Percentiles rank a stretch among this genome's conserved stretches.
Evolutionary conservation across 1,140 invertebrate species (phyloP).

Genomic region (Odontomachus brunneus): DNA sequence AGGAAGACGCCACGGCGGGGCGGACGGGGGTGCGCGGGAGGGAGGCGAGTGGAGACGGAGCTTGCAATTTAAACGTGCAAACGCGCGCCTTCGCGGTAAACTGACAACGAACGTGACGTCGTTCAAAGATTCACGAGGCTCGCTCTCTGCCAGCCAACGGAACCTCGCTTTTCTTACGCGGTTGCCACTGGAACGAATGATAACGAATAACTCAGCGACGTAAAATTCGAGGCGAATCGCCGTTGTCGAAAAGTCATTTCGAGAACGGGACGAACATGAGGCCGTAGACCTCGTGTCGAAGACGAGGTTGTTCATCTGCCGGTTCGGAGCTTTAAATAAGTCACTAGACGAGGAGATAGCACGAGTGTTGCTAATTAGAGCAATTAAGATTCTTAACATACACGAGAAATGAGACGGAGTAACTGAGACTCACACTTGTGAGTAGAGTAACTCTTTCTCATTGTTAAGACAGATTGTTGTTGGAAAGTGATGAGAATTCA

Average conservation of each 20-base stretch:
- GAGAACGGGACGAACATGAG: neutral
- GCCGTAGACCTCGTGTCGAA: conserved; percentile 55
- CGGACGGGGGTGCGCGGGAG: neutral
- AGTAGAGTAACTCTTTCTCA: too few relatives aligned
- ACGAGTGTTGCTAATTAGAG: neutral
- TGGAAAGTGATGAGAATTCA: too few relatives aligned
- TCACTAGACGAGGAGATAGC: neutral
- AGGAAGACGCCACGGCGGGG: conserved; percentile 4
- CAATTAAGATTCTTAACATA: neutral
- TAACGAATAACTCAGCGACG: conserved; percentile 42
- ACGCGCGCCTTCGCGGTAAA: conserved; percentile 68
- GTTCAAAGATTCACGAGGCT: conserved; percentile 74
- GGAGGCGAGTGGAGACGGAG: conserved; percentile 24
- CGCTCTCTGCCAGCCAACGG: conserved; percentile 24
- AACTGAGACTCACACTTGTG: too few relatives aligned
- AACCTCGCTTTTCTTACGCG: conserved; percentile 14
- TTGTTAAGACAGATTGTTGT: too few relatives aligned
- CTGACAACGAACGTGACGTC: conserved; percentile 78
- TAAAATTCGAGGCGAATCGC: conserved; percentile 48
- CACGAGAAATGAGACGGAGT: too few relatives aligned
- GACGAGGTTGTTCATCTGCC: conserved; percentile 30
- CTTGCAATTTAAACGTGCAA: conserved; percentile 67
- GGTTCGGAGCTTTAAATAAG: neutral
- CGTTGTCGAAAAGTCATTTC: conserved; percentile 53
- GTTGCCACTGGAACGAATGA: conserved; percentile 26